Conservation (phyloP, 92 coral and sea anemone genomes). For the Zoanthus solanderi region DNA sequence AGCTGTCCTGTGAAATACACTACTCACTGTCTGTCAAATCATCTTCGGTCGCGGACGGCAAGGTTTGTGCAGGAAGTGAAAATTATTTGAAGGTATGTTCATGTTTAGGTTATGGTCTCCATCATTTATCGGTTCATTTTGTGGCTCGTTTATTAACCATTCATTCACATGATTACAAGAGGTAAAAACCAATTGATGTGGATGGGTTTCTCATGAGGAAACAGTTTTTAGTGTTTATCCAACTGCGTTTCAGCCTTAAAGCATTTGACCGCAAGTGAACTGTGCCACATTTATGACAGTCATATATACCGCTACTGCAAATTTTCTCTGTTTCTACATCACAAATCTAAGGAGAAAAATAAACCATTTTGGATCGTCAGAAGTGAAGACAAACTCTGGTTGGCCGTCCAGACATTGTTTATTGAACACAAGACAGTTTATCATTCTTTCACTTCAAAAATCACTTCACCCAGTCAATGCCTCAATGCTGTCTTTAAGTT, state of each 20-base stretch:
- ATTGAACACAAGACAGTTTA: not conserved
- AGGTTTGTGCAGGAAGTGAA: constrained; percentile 36
- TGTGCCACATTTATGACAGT: not conserved
- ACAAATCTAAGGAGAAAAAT: not conserved
- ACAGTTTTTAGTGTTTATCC: not conserved
- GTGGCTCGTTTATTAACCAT: not conserved
- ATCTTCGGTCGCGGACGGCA: not conserved
- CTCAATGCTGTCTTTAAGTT: not conserved
- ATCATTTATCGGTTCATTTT: not conserved
- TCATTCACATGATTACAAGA: not conserved
- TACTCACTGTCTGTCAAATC: not conserved
- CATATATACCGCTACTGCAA: not conserved
- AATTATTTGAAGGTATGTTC: constrained; percentile 32
- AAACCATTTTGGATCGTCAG: not conserved
- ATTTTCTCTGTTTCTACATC: not conserved
- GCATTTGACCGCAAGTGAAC: not conserved
- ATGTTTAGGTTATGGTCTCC: not conserved
- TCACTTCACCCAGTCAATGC: not conserved
- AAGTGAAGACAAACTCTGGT: not conserved
- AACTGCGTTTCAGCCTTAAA: not conserved
- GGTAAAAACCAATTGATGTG: not conserved
- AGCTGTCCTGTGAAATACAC: not conserved
- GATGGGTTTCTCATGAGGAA: not conserved
- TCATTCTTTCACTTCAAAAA: not conserved
- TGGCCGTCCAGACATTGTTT: not conserved